phyloP scores from a whole-genome alignment of 2,797 vertebrate genomes.

The Naso thynnoides region DNA sequence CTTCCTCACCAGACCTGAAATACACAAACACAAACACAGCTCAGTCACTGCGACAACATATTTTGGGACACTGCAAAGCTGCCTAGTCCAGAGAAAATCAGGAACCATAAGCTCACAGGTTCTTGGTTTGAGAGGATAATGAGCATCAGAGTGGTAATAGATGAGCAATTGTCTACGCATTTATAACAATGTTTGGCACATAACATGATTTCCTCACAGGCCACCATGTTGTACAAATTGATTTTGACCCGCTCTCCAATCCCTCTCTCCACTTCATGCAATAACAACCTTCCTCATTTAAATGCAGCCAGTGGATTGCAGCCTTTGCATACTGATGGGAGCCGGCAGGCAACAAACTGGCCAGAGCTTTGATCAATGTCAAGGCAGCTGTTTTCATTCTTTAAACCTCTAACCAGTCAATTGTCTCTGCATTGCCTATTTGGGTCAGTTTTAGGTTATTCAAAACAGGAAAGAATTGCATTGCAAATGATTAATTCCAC shows the following conservation, averaged over 20 bases:
- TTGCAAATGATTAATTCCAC: background rate
- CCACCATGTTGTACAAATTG: slow-evolving; percentile 25
- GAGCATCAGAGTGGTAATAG: background rate
- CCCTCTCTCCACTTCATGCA: slow-evolving; percentile 26
- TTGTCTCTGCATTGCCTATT: background rate
- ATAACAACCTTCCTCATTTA: slow-evolving; percentile 45
- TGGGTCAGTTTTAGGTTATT: background rate
- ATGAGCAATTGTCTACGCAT: background rate
- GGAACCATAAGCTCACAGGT: background rate
- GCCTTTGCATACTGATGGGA: slow-evolving; percentile 42
- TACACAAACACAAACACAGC: slow-evolving; percentile 21
- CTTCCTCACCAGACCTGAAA: slow-evolving; percentile 87
- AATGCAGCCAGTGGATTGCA: slow-evolving; percentile 37
- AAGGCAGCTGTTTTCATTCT: background rate
- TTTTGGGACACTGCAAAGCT: background rate
- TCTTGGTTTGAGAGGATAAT: background rate
- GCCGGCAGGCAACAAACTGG: slow-evolving; percentile 11
- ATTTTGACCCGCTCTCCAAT: slow-evolving; percentile 42
- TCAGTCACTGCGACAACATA: background rate
- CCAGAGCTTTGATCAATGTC: slow-evolving; percentile 3
- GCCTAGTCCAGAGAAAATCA: background rate
- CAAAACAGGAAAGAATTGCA: background rate
- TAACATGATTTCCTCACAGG: slow-evolving; percentile 17
- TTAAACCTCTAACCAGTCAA: background rate
- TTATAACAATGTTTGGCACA: slow-evolving; percentile 29